Conservation (phyloP, 2,113 vertebrate species). For the Rhinichthys klamathensis region DNA sequence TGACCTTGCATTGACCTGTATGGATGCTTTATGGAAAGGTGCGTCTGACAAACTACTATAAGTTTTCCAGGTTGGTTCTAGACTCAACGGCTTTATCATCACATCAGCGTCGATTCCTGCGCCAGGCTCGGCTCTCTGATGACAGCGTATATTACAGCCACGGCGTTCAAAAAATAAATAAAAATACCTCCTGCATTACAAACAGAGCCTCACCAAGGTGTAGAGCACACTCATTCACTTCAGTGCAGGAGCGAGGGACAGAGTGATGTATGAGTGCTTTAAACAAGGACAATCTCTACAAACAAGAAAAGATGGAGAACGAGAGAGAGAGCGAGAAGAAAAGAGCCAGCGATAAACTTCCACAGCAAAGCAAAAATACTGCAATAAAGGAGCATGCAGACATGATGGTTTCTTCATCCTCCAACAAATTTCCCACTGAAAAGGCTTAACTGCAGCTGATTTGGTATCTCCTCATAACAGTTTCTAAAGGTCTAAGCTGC, state of each 20-base stretch:
- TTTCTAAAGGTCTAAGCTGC: neutral
- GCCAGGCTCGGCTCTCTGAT: slow-evolving; percentile 89
- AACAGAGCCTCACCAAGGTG: slow-evolving; percentile 21
- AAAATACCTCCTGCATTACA: slow-evolving; percentile 23
- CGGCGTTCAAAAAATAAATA: slow-evolving; percentile 60
- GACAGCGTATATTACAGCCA: slow-evolving; percentile 81
- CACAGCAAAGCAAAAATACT: slow-evolving; percentile 10
- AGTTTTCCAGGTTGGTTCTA: slow-evolving; percentile 29
- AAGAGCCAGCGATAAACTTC: neutral
- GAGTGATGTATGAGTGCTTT: slow-evolving; percentile 48
- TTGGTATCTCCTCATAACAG: neutral
- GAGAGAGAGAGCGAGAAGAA: neutral
- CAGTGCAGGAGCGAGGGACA: slow-evolving; percentile 41
- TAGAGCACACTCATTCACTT: slow-evolving; percentile 40
- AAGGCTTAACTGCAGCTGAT: neutral
- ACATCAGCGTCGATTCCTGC: slow-evolving; percentile 93
- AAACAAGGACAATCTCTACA: slow-evolving; percentile 45
- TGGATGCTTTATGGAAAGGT: neutral
- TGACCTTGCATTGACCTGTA: slow-evolving; percentile 85
- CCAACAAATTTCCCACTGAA: neutral
- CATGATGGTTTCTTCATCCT: neutral
- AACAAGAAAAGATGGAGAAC: neutral
- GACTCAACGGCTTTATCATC: slow-evolving; percentile 86
- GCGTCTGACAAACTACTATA: neutral
- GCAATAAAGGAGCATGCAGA: neutral